phyloP scores from a whole-genome alignment of 2,888 invertebrate species.

The Callyntrura guangdongensis region DNA sequence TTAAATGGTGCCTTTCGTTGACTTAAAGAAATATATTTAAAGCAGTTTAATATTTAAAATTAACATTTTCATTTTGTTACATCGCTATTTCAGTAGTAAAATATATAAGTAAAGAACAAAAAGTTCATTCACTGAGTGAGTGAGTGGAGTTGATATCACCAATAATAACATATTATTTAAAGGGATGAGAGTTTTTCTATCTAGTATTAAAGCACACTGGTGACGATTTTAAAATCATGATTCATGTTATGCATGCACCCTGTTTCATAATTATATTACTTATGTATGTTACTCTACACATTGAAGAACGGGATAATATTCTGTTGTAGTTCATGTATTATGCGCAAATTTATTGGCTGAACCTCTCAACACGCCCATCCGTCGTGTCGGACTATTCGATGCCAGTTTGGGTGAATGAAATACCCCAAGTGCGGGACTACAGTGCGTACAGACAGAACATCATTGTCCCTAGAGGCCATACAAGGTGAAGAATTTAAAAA shows the following conservation, averaged over 20 bases:
- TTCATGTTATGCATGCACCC: background rate
- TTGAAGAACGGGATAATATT: background rate
- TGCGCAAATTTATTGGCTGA: slow-evolving; percentile 71
- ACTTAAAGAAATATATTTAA: too few relatives aligned
- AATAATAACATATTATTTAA: too few relatives aligned
- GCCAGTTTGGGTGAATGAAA: slow-evolving; percentile 36
- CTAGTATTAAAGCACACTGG: background rate
- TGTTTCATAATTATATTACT: too few relatives aligned
- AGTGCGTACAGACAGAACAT: slow-evolving; percentile 32
- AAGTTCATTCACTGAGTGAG: too few relatives aligned
- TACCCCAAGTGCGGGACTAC: background rate
- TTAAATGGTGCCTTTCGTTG: too few relatives aligned
- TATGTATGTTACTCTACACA: background rate
- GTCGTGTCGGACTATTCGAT: slow-evolving; percentile 31
- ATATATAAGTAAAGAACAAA: too few relatives aligned
- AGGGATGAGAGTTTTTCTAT: too few relatives aligned
- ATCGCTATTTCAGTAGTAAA: too few relatives aligned
- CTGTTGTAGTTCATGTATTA: slow-evolving; percentile 43
- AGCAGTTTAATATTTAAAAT: too few relatives aligned
- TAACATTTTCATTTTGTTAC: too few relatives aligned
- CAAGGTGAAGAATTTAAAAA: slow-evolving; percentile 60
- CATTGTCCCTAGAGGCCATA: slow-evolving; percentile 53
- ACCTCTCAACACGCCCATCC: slow-evolving; percentile 62
- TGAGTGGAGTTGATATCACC: too few relatives aligned
- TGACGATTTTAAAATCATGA: background rate